A percentile compares a stretch with the other conserved stretches of the same genome.
Evolutionary conservation across 2,888 invertebrate species (phyloP).

Genomic region (Clanis bilineata): DNA sequence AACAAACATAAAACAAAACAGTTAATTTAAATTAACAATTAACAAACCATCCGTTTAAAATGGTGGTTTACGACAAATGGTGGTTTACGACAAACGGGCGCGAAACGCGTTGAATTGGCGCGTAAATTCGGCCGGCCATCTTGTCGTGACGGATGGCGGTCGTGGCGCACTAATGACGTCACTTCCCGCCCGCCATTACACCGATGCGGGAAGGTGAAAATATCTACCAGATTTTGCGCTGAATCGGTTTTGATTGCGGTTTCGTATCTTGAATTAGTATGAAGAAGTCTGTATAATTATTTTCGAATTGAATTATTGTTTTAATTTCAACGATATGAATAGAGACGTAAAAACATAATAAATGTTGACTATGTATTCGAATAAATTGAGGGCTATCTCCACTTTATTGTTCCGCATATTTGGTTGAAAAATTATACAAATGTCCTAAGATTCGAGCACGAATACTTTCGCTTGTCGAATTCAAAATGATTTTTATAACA

Average conservation of each 20-base stretch:
- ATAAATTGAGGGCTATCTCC: no score
- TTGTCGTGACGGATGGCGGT: constrained; percentile 54
- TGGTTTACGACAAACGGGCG: constrained; percentile 29
- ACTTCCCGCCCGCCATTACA: constrained; percentile 51
- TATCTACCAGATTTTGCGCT: constrained; percentile 26
- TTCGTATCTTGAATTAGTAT: background rate
- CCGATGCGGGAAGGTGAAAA: constrained; percentile 28
- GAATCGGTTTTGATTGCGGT: background rate
- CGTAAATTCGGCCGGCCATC: constrained; percentile 56
- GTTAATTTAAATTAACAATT: constrained; percentile 29
- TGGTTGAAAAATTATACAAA: no score
- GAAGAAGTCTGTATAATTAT: no score
- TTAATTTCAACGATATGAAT: no score
- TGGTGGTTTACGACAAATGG: constrained; percentile 22
- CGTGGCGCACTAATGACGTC: constrained; percentile 47
- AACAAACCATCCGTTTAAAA: constrained; percentile 20
- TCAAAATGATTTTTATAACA: no score
- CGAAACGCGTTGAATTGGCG: constrained; percentile 52
- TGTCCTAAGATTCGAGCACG: no score
- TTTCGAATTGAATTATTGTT: no score
- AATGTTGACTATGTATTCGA: no score
- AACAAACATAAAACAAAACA: constrained; percentile 21
- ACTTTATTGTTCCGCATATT: no score
- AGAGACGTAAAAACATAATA: no score
- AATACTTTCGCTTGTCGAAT: no score